Evolutionary conservation across 1,140 invertebrate genomes (phyloP).

Genomic region (Tetraneura akinire): DNA sequence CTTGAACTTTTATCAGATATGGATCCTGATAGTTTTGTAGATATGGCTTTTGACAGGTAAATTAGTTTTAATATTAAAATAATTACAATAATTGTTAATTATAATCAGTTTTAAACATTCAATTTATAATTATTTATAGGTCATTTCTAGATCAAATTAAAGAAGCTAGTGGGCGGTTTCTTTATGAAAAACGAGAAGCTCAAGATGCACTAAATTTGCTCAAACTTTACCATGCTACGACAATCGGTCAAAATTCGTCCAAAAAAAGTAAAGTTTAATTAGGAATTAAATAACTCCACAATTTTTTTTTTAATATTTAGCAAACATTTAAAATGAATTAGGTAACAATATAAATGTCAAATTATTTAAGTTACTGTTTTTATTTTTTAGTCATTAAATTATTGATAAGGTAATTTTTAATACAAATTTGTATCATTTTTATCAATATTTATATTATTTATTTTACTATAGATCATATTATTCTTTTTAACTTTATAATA

Average conservation of each 20-base stretch:
- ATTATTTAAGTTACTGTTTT: neutral
- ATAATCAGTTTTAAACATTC: neutral
- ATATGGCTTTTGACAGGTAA: slow-evolving; percentile 72
- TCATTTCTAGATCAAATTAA: slow-evolving; percentile 79
- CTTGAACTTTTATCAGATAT: slow-evolving; percentile 80
- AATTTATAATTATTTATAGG: slow-evolving; percentile 59
- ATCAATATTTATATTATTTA: too few relatives aligned
- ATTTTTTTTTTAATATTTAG: too few relatives aligned
- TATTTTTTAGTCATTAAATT: neutral
- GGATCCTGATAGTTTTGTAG: slow-evolving; percentile 79
- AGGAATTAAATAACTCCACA: neutral
- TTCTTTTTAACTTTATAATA: too few relatives aligned
- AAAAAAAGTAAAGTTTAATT: slow-evolving; percentile 46
- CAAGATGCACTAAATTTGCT: slow-evolving; percentile 80
- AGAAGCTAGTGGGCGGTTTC: slow-evolving; percentile 77
- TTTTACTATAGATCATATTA: too few relatives aligned
- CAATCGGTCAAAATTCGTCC: slow-evolving; percentile 53
- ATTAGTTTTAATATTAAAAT: neutral
- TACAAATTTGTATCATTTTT: too few relatives aligned
- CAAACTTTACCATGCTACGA: slow-evolving; percentile 60
- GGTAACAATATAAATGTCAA: neutral
- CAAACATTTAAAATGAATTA: too few relatives aligned
- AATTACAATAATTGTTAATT: slow-evolving; percentile 5
- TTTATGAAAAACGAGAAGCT: slow-evolving; percentile 78
- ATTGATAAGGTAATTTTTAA: neutral